These are phyloP conservation scores for Helicolenus hilgendorfi DNA, from an alignment of 2,797 vertebrate species.

Conservation along the genomic window DNA sequence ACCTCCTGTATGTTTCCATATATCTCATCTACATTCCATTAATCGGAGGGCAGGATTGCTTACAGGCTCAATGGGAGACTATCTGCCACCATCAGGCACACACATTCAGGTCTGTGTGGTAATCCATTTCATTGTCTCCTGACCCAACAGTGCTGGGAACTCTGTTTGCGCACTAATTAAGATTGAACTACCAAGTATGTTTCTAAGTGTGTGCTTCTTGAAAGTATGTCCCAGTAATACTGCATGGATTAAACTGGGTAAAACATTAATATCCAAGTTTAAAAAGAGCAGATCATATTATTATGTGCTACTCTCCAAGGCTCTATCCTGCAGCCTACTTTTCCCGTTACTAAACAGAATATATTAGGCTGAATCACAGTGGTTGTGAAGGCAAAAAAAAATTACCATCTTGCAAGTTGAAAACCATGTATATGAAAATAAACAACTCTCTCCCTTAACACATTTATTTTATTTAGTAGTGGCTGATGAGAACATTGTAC, in stretches of 20 bases:
- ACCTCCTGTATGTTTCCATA: not conserved
- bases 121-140: constrained; percentile 7
- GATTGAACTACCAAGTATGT: constrained; percentile 9
- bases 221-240: constrained; percentile 7
- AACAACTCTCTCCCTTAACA: constrained; percentile 81
- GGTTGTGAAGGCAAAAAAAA: constrained; percentile 4
- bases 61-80: constrained; percentile 6
- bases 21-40: constrained; percentile 24
- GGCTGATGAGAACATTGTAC: constrained; percentile 85
- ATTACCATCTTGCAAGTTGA: constrained; percentile 41
- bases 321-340: constrained; percentile 35
- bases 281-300: constrained; percentile 7
- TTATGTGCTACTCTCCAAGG: constrained; percentile 10
- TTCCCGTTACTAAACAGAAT: constrained; percentile 33
- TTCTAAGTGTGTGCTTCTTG: not conserved
- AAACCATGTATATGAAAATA: constrained; percentile 73
- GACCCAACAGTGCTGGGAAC: not conserved
- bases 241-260: constrained; percentile 8
- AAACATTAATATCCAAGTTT: constrained; percentile 23
- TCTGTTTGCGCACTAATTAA: constrained; percentile 35
- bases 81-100: not conserved
- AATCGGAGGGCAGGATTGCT: constrained; percentile 20
- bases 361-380: constrained; percentile 42
- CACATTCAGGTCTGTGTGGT: not conserved
- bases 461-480: constrained; percentile 85